Base-by-base conservation (phyloP, 2,888 invertebrate genomes). In the Nasonovia ribisnigri region DNA sequence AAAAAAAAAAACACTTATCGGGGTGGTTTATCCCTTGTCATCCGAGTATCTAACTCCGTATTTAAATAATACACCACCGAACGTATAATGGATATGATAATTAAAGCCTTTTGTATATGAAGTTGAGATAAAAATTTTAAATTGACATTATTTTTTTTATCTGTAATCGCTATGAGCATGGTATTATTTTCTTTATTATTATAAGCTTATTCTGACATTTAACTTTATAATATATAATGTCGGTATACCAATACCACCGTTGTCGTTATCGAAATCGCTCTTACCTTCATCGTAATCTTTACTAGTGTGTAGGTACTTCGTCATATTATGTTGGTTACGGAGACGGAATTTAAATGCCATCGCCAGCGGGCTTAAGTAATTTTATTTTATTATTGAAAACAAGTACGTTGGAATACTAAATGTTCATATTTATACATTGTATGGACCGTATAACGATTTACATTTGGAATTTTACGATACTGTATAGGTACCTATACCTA, bases 401-500 rank as follows among this genome's bases (percentile, higher is more conserved):
- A 48, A 87, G 60, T 60, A 60, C 60, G 8, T 8, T 5, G 42
- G 90, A n/a, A 60, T 43, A n/a, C 29, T 46, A 43, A 57, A 57
- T 90, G n/a, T 90, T 67, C n/a, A 89, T 46, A 29, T 90, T 46
- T 90, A 67, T 46, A 60, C 43, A 46, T 46, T 67, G 46, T 90
- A 1, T 20, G 11, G 67, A 67, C 90, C 57, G 29, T 36, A 54
- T 54, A 90, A 67, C 67, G 90, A 48, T 90, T 90, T 67, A 77
- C 36, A 90, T 90, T 90, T n/a, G 20, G 67, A 48, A 77, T 46
- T 26, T 90, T 90, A 36, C n/a, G 90, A 90, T 67, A 90, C 42
- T 43, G 26, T 57, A 51, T 54, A n/a, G n/a, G n/a, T n/a, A 67
- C 16, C 36, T 77, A 77, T 77, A 77, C 36, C 36, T 8, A n/a